phyloP scores from a whole-genome alignment of 2,888 invertebrate species.

The Anoplius nigerrimus region DNA sequence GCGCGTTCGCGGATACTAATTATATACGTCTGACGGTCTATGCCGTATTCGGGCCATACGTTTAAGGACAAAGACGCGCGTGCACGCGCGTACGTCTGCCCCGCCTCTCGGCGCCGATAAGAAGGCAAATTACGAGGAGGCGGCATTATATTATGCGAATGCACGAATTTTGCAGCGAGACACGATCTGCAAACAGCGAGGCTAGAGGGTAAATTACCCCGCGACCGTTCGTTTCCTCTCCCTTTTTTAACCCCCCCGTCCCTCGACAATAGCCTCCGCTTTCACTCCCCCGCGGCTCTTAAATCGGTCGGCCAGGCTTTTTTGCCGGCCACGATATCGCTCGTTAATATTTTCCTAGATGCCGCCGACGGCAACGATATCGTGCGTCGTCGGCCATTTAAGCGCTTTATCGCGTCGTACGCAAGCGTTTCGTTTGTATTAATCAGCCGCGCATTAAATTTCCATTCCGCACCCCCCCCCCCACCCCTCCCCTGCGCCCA shows the following conservation, averaged over 20 bases:
- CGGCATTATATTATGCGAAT: constrained; percentile 54
- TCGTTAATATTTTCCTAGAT: not conserved
- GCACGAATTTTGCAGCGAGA: constrained; percentile 55
- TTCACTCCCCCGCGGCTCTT: not conserved
- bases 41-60: too few relatives aligned
- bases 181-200: constrained; percentile 56
- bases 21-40: too few relatives aligned
- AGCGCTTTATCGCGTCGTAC: too few relatives aligned
- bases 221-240: not conserved
- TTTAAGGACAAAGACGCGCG: not conserved
- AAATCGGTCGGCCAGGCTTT: not conserved
- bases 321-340: not conserved
- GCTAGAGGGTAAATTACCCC: constrained; percentile 14
- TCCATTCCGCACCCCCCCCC: too few relatives aligned
- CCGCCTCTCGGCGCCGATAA: constrained; percentile 39
- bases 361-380: too few relatives aligned
- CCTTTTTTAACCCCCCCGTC: not conserved
- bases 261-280: not conserved
- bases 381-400: too few relatives aligned
- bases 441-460: too few relatives aligned
- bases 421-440: too few relatives aligned
- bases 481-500: too few relatives aligned
- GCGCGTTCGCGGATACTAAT: too few relatives aligned
- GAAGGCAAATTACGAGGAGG: constrained; percentile 54
- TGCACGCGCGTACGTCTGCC: not conserved